Conservation (phyloP, 2,113 vertebrate genomes). For the Nyctibius bracteatus region DNA sequence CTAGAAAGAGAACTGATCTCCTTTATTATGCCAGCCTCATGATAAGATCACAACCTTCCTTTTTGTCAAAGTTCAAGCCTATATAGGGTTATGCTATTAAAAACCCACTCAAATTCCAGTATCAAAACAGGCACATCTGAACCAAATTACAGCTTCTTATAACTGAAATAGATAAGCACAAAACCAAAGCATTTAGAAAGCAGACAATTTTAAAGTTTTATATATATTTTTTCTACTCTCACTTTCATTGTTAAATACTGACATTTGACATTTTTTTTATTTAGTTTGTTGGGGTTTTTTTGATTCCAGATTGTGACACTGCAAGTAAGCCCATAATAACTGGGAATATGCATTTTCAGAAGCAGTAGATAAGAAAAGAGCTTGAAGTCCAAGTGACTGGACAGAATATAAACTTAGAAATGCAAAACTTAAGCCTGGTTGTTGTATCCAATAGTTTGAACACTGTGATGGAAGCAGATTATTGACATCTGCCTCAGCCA, state of each 20-base stretch:
- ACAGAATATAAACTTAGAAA: background rate
- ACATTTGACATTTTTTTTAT: background rate
- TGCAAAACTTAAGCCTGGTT: background rate
- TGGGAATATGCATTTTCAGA: background rate
- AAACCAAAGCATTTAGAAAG: background rate
- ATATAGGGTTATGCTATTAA: background rate
- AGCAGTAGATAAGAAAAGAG: background rate
- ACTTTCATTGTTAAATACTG: background rate
- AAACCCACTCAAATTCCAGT: background rate
- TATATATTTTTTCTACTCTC: background rate
- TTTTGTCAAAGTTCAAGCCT: background rate
- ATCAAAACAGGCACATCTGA: background rate
- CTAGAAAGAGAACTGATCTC: background rate
- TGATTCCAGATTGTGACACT: background rate
- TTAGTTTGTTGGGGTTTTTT: no score
- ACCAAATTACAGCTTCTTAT: background rate
- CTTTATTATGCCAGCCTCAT: background rate
- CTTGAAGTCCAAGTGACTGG: background rate
- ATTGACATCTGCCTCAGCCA: background rate
- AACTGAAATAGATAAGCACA: background rate
- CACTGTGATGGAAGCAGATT: background rate
- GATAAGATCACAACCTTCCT: background rate
- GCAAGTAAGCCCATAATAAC: background rate
- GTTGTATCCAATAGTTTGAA: background rate
- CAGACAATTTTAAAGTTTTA: background rate